phyloP scores from a whole-genome alignment of 1,140 invertebrate genomes.

The Papilio xuthus region DNA sequence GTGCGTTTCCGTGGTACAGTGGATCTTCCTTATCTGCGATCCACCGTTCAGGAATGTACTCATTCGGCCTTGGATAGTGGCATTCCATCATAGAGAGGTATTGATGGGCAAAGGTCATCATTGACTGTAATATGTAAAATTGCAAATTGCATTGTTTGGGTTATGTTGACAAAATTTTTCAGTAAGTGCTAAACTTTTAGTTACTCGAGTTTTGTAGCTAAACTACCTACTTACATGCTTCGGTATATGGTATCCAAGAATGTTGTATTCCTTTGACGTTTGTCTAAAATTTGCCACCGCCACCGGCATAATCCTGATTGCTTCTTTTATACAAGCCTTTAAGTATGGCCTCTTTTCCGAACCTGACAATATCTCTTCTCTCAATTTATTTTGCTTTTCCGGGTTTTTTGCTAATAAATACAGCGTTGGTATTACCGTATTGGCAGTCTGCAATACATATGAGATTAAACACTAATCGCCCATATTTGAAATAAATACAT shows the following conservation, averaged over 20 bases:
- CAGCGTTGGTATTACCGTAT: slow-evolving; percentile 69
- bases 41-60: slow-evolving; percentile 85
- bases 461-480: too few relatives aligned
- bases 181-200: too few relatives aligned
- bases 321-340: slow-evolving; percentile 85
- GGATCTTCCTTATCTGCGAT: slow-evolving; percentile 70
- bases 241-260: slow-evolving; percentile 83
- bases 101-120: slow-evolving; percentile 65
- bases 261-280: slow-evolving; percentile 80
- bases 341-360: slow-evolving; percentile 81
- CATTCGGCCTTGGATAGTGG: slow-evolving; percentile 77
- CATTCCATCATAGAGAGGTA: slow-evolving; percentile 74
- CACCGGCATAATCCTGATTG: slow-evolving; percentile 82
- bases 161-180: too few relatives aligned
- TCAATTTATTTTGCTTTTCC: slow-evolving; percentile 84
- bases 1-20: slow-evolving; percentile 73
- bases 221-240: slow-evolving; percentile 81
- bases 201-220: background rate
- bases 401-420: slow-evolving; percentile 85
- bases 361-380: slow-evolving; percentile 82
- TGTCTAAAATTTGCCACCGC: slow-evolving; percentile 77
- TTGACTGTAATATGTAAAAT: slow-evolving; percentile 49
- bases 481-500: too few relatives aligned
- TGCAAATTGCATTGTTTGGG: background rate
- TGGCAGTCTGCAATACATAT: slow-evolving; percentile 57